phyloP scores from a whole-genome alignment of 2,888 invertebrate genomes.

The Branchinecta sandiegonensis region DNA sequence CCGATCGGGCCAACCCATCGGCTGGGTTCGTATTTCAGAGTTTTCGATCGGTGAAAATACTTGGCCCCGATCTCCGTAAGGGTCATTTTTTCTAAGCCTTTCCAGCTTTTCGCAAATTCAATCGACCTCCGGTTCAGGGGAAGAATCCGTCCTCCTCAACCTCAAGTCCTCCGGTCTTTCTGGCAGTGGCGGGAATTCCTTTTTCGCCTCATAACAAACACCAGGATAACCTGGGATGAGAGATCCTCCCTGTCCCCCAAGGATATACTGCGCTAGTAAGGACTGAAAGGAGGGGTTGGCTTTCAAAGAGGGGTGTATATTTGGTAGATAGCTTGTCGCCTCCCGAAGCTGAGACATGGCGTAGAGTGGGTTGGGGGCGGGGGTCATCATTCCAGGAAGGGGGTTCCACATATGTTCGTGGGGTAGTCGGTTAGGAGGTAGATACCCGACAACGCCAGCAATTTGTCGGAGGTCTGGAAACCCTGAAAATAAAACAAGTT shows the following conservation, averaged over 20 bases:
- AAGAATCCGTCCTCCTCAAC: neutral
- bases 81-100: too few species aligned
- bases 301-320: neutral
- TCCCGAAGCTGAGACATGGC: neutral
- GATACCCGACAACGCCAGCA: neutral
- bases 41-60: too few species aligned
- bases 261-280: neutral
- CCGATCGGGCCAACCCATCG: too few species aligned
- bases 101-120: too few species aligned
- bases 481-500: neutral
- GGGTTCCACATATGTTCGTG: neutral
- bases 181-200: neutral
- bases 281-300: conserved; percentile 15
- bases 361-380: neutral
- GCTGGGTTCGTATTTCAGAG: too few species aligned
- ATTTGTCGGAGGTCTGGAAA: neutral
- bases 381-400: neutral
- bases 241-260: neutral
- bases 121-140: neutral
- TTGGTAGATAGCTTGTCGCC: neutral
- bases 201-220: too few species aligned
- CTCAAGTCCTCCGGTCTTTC: conserved; percentile 6
- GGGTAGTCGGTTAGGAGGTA: neutral
- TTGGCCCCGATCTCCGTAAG: too few species aligned
- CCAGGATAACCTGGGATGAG: neutral